Evolutionary conservation across 2,797 vertebrate genomes (phyloP), one percentile per base, ranked within the genome.

Genomic region (Graptemys geographica): DNA sequence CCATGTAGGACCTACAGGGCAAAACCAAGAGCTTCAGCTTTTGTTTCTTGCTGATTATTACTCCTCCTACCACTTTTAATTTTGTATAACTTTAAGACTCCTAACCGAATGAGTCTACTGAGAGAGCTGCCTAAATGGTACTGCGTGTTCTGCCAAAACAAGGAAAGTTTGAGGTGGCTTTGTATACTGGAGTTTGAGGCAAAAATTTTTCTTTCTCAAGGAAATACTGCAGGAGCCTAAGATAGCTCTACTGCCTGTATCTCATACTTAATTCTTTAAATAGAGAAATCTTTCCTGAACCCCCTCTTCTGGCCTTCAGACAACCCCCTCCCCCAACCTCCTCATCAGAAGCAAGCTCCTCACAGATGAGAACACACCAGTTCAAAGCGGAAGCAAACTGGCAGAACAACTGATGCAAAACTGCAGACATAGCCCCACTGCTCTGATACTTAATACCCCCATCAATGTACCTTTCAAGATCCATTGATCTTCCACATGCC

Each of bases 71-170:
- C 41, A 31, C 37, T 79, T 83, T 86, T 86, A 87, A 74, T 65
- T 86, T 25, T 89, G 82, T 94, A 78, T 47, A 59, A 74, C 0
- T 37, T 96, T 89, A 92, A 94, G 78, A 51, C 56, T 93, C 5
- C 11, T 89, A 28, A 11, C 83, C 91, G 87, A 94, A 91, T 10
- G 1, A 84, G 56, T 86, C 83, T 51, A 76, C 92, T 91, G 95
- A 80, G 86, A 95, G 81, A 86, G 27, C 81, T 92, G 41, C 87
- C 89, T 88, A 84, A 90, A 83, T 88, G 83, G 33, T 95, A 84
- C 72, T 86, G 81, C 79, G 18, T 86, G 97, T 96, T 95, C 95
- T 94, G 92, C 95, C 90, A 89, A 88, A 33, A 27, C 55, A 87
- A 85, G 51, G 78, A 87, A 97, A 92, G 52, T 89, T 90, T 49